phyloP scores from a whole-genome alignment of 2,888 invertebrate genomes.

The Oxytorus armatus region DNA sequence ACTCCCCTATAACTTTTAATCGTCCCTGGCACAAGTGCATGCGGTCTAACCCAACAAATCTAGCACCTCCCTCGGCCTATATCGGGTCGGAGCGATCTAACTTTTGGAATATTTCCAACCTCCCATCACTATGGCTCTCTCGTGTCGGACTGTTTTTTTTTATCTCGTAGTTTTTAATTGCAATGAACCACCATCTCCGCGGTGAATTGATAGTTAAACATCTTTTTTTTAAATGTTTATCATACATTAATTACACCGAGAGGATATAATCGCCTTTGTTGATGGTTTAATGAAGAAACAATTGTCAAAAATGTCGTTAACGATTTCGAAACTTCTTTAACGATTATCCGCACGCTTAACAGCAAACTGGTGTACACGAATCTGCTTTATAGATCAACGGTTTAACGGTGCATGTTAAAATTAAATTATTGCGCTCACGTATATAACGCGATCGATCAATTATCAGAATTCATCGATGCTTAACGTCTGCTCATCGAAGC shows the following conservation, averaged over 20 bases:
- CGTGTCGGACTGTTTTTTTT: background rate
- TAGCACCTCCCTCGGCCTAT: conserved; percentile 18
- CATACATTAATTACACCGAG: background rate
- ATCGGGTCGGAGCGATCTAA: conserved; percentile 1
- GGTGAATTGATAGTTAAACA: no score
- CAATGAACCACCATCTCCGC: no score
- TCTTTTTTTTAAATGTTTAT: no score
- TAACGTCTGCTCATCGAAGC: conserved; percentile 78
- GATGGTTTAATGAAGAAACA: no score
- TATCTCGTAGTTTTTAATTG: background rate
- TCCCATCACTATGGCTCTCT: conserved; percentile 45
- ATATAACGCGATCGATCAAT: conserved; percentile 80
- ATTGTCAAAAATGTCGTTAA: no score
- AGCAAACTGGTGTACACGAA: no score
- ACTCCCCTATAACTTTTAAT: conserved; percentile 33
- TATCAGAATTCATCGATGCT: conserved; percentile 82
- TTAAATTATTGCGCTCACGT: no score
- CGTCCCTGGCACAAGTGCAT: conserved; percentile 39
- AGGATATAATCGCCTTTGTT: no score
- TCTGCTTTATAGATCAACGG: no score
- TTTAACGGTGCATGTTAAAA: no score
- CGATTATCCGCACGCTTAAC: no score
- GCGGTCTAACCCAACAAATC: conserved; percentile 19
- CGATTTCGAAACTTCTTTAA: no score
- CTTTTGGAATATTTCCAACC: conserved; percentile 12